These are phyloP conservation scores for Amphipyra tragopoginis DNA, from an alignment of 2,888 invertebrate genomes.

Conservation along the genomic window DNA sequence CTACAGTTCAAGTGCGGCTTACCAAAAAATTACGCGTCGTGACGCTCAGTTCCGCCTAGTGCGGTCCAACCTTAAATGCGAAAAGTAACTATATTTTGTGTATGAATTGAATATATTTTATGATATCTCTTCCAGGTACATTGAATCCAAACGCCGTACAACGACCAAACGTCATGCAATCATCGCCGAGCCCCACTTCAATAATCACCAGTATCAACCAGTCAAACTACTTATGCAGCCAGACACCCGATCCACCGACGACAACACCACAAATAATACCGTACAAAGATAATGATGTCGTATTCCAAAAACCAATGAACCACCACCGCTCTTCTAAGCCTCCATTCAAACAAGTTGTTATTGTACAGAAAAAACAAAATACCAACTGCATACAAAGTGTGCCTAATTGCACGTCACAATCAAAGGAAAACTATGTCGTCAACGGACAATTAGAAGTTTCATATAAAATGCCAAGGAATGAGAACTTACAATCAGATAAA, in stretches of 20 bases:
- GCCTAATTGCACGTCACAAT: constrained; percentile 29
- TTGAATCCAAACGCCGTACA: constrained; percentile 75
- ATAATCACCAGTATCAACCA: constrained; percentile 86
- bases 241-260: constrained; percentile 66
- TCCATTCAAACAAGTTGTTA: constrained; percentile 76
- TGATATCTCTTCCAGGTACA: constrained; percentile 63
- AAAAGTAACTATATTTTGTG: no score
- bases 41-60: no score
- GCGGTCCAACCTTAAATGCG: no score
- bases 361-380: constrained; percentile 68
- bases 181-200: constrained; percentile 86
- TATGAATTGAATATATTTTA: no score
- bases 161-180: constrained; percentile 78
- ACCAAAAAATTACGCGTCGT: no score
- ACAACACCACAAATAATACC: constrained; percentile 50
- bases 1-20: no score
- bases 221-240: constrained; percentile 84
- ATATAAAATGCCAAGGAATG: constrained; percentile 56
- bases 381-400: constrained; percentile 48
- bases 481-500: constrained; percentile 51
- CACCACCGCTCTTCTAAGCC: constrained; percentile 62
- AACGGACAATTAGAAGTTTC: constrained; percentile 59
- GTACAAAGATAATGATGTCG: constrained; percentile 61
- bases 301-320: constrained; percentile 68
- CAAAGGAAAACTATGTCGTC: constrained; percentile 56